These are phyloP conservation scores for Drosophila baimaii DNA, from an alignment of 1,140 invertebrate species.

Conservation along the genomic window DNA sequence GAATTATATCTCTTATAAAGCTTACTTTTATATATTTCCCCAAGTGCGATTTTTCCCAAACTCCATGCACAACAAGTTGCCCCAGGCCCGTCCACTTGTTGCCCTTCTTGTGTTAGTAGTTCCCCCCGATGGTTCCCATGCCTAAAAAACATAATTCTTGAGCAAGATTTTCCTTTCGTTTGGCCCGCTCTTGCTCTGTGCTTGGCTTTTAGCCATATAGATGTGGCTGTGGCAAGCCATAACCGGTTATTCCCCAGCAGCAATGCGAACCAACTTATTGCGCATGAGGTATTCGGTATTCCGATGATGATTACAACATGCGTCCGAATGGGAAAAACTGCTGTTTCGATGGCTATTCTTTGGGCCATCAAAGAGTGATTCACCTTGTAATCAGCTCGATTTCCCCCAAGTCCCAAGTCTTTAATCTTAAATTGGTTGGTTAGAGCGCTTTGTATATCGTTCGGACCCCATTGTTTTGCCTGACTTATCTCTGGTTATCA, in stretches of 20 bases:
- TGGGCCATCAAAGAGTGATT: not conserved
- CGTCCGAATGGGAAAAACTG: conserved; percentile 25
- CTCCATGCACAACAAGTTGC: conserved; percentile 18
- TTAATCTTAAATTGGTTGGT: conserved; percentile 2
- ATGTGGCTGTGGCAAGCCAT: conserved; percentile 17
- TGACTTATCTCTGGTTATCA: conserved; percentile 46
- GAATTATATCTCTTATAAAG: not conserved
- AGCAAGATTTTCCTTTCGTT: conserved; percentile 54
- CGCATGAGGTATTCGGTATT: conserved; percentile 29
- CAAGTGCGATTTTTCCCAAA: not conserved
- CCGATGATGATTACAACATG: conserved; percentile 48
- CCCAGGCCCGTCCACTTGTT: conserved; percentile 35
- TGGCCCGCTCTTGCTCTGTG: conserved; percentile 1
- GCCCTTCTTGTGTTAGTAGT: conserved; percentile 12
- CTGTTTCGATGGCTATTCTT: conserved; percentile 16
- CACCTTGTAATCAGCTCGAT: conserved; percentile 18
- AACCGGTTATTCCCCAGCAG: conserved; percentile 48
- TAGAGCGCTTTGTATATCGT: conserved; percentile 8
- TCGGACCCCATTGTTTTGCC: conserved; percentile 2
- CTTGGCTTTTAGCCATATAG: conserved; percentile 10
- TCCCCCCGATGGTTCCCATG: conserved; percentile 5
- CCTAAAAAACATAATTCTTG: conserved; percentile 32
- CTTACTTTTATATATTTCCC: not conserved
- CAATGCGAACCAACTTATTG: conserved; percentile 39
- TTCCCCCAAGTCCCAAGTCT: not conserved